phyloP scores from a whole-genome alignment of 2,113 vertebrate species.

The Tragelaphus buxtoni region DNA sequence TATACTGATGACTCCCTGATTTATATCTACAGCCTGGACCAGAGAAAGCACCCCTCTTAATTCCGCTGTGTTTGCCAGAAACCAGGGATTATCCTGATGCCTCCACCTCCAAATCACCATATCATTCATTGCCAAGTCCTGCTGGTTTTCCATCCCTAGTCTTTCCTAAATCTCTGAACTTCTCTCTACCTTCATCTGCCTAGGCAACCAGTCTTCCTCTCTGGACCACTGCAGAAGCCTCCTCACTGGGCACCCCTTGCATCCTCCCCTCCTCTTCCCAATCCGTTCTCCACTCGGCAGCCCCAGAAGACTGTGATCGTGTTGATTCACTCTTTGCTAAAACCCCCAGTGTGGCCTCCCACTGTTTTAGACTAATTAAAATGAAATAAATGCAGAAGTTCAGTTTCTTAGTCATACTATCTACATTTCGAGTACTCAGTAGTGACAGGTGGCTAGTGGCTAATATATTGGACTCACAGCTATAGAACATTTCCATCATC shows the following conservation, averaged over 20 bases:
- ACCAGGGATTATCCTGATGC: background rate
- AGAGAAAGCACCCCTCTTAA: background rate
- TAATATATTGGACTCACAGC: background rate
- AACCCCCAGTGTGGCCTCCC: background rate
- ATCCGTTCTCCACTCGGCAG: background rate
- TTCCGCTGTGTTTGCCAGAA: background rate
- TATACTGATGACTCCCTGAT: background rate
- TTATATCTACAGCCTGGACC: background rate
- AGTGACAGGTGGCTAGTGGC: background rate
- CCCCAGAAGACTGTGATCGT: background rate
- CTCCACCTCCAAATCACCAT: background rate
- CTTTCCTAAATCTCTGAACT: background rate
- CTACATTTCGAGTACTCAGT: background rate
- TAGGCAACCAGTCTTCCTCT: background rate
- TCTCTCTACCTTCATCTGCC: background rate
- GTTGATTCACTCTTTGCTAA: background rate
- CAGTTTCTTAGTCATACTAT: background rate
- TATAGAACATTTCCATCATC: background rate
- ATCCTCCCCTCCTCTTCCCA: background rate
- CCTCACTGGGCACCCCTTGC: background rate
- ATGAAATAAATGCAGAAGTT: background rate
- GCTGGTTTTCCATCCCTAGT: background rate
- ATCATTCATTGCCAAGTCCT: background rate
- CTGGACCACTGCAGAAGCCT: background rate
- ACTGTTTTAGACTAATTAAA: background rate